These are phyloP conservation scores for Lochmaea capreae DNA, from an alignment of 2,888 invertebrate genomes.

Conservation along the genomic window DNA sequence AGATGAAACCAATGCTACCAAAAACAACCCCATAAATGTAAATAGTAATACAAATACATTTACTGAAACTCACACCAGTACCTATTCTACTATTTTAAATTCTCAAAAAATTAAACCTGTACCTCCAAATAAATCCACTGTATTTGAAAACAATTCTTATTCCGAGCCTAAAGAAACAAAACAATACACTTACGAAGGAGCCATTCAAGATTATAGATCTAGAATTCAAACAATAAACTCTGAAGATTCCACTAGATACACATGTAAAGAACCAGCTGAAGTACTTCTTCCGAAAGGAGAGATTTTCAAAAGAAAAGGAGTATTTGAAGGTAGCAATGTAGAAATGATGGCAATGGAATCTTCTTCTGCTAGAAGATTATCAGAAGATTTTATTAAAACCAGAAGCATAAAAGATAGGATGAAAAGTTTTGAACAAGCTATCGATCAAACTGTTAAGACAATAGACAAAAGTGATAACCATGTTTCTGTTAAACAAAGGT, in stretches of 20 bases:
- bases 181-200: slow-evolving; percentile 89
- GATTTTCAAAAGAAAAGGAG: slow-evolving; percentile 83
- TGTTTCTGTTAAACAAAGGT: slow-evolving; percentile 53
- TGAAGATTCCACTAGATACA: slow-evolving; percentile 59
- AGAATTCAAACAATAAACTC: slow-evolving; percentile 71
- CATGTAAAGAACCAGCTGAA: slow-evolving; percentile 58
- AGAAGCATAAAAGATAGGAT: slow-evolving; percentile 80
- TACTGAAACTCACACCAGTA: slow-evolving; percentile 52
- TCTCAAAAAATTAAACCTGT: slow-evolving; percentile 40
- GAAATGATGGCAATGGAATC: slow-evolving; percentile 65
- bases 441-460: slow-evolving; percentile 66
- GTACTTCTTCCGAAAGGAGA: slow-evolving; percentile 79
- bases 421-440: slow-evolving; percentile 76
- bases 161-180: slow-evolving; percentile 66
- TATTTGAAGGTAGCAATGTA: slow-evolving; percentile 78
- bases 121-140: slow-evolving; percentile 39
- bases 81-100: slow-evolving; percentile 40
- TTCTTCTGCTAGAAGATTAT: slow-evolving; percentile 67
- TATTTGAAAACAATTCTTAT: slow-evolving; percentile 41
- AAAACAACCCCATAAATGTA: slow-evolving; percentile 36
- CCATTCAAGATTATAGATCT: slow-evolving; percentile 87
- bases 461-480: slow-evolving; percentile 53
- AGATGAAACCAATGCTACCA: slow-evolving; percentile 53
- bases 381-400: slow-evolving; percentile 74
- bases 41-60: slow-evolving; percentile 71